Base-by-base conservation (phyloP, 2,113 vertebrate species). In the Cebidichthys violaceus region DNA sequence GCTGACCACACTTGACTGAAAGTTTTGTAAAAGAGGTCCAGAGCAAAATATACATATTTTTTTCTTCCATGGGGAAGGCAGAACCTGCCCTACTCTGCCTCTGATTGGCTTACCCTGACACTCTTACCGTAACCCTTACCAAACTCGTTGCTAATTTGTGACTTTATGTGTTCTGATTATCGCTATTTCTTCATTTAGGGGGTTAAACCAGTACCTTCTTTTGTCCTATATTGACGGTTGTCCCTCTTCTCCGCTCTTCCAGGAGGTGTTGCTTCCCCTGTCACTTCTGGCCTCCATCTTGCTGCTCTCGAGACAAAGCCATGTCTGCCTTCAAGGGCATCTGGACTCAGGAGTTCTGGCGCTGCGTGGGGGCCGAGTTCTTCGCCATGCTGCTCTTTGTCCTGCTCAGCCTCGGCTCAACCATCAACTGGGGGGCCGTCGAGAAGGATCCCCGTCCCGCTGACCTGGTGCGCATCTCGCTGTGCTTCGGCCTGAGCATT, bases 341-440 rank as follows among this genome's bases (percentile, higher is more conserved):
- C 77, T 98, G 97, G 97, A 98, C 97, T 24, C 96, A 97, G 84
- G 90, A 95, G 27, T 98, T 97, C 94, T 98, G 97, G 97, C 96
- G 97, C 80, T 96, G 96, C 0, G 96, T 97, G 68, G 93, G 94
- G 0, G 97, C 94, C 0, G 97, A 98, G 86, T 97, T 97, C 86
- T 90, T 97, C 83, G 96, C 97, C 37, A 97, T 96, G 95, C 79
- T 97, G 8, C 95, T 98, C 86, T 97, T 98, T 35, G 96, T 98
- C 9, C 93, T 97, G 6, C 94, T 98, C 74, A 94, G 97, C 86
- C 93, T 97, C 0, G 97, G 97, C 24, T 98, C 97, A 77, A 97
- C 97, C 0, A 95, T 97, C 88, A 96, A 96, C 87, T 98, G 97
- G 97, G 93, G 93, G 70, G 45, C 70, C 15, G 77, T 81, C 0